Evolutionary conservation across 2,113 vertebrate genomes (phyloP).

Genomic region (Callipepla squamata): DNA sequence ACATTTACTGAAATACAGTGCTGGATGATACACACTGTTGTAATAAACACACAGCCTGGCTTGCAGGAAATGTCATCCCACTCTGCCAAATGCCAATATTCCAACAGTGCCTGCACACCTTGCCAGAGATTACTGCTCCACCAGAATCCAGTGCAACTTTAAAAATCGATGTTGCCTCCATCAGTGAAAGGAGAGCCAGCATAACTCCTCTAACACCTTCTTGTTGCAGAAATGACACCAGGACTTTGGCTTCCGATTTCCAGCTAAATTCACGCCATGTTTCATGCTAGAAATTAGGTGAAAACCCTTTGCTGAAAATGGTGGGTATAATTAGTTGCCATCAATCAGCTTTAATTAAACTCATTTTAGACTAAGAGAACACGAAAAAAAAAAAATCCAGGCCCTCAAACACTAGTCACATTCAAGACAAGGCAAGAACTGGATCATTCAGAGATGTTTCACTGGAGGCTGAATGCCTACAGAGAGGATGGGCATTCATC

Average conservation of each 20-base stretch:
- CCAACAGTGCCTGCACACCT: neutral
- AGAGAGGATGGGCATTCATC: conserved; percentile 3
- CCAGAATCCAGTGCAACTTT: neutral
- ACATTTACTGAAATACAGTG: neutral
- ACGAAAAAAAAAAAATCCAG: neutral
- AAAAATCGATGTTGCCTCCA: neutral
- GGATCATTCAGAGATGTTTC: neutral
- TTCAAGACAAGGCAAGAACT: neutral
- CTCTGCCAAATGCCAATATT: neutral
- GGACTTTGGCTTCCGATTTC: neutral
- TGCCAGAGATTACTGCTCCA: neutral
- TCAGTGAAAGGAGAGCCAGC: neutral
- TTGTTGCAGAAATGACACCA: neutral
- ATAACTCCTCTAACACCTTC: neutral
- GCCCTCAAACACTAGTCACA: neutral
- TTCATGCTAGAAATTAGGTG: neutral
- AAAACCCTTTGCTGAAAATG: neutral
- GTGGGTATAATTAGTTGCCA: neutral
- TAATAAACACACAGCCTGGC: neutral
- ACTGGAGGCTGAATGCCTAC: neutral
- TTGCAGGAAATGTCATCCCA: neutral
- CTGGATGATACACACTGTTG: neutral
- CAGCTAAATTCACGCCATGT: neutral
- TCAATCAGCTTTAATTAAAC: neutral
- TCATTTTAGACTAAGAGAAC: neutral